Evolutionary conservation across 2,888 invertebrate genomes (phyloP), one percentile per base, ranked within the genome.

Genomic region (Mimachlamys varia): DNA sequence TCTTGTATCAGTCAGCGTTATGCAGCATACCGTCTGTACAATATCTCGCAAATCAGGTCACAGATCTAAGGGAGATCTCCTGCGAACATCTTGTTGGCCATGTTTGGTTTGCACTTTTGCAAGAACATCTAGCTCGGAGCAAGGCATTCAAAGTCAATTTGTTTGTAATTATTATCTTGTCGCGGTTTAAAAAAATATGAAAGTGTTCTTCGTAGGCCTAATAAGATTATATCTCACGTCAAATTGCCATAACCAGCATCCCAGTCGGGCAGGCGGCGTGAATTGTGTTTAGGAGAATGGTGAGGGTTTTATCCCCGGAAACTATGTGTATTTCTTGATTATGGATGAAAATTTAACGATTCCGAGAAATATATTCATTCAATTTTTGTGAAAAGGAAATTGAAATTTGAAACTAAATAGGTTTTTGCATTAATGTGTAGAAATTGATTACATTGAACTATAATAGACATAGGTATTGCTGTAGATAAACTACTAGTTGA

Each of bases 131-230:
- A 62, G 62, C 62, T 62, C 0, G 76, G 76, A 76, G 76, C 33
- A 27, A 76, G 76, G 76, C 76, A 76, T 76, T 76, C 76, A 76
- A 76, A 76, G 76, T 76, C 76, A 76, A 76, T 76, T 76, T 76
- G 33, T 76, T 76, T 76, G 76, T 76, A 76, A 76, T 76, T 76
- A 76, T 33, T 76, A 76, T 76, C 76, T 76, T 76, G 76, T 76
- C 7, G 76, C 33, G 33, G 76, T 76, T 33, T 19, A 7, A 58
- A 76, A 76, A 76, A 76, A 76, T 76, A 33, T 33, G 33, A 76
- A 76, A 76, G 76, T 76, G 76, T 76, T 76, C 76, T 22, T 27
- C 76, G 27, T 76, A 76, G 33, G 33, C 33, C 76, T 76, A 76
- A 76, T 76, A 76, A 76, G 76, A 76, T 76, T 76, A 33, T 76